Conservation (phyloP, 2,888 invertebrate species). For the Hymenopus coronatus region DNA sequence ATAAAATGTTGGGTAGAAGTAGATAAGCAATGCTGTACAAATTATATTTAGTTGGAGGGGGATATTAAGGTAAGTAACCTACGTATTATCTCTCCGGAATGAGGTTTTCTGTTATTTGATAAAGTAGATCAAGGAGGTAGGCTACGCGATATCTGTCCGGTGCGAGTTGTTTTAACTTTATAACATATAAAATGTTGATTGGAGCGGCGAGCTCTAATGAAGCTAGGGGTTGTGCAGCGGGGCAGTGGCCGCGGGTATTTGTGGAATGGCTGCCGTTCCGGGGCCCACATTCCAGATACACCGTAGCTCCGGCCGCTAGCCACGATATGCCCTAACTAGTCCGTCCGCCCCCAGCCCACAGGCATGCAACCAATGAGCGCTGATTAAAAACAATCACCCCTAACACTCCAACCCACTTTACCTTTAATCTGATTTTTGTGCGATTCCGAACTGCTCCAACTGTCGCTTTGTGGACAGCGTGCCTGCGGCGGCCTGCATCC, state of each 20-base stretch:
- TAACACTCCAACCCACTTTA: slow-evolving; percentile 2
- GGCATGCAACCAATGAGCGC: slow-evolving; percentile 28
- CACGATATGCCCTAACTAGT: slow-evolving; percentile 20
- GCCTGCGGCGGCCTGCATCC: background rate
- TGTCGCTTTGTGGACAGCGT: background rate
- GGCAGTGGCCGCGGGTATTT: slow-evolving; percentile 25
- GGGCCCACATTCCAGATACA: slow-evolving; percentile 15
- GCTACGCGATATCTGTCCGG: background rate
- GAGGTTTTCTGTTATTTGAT: background rate
- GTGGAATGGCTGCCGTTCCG: slow-evolving; percentile 25
- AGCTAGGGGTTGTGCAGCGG: slow-evolving; percentile 17
- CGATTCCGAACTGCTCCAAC: background rate
- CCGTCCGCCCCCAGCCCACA: slow-evolving; percentile 15
- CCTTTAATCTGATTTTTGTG: background rate
- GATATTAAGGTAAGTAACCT: background rate
- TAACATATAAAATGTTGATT: slow-evolving; percentile 18
- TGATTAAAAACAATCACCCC: slow-evolving; percentile 31
- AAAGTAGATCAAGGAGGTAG: background rate
- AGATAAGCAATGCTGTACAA: no score
- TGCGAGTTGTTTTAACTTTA: slow-evolving; percentile 9
- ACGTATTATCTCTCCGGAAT: background rate
- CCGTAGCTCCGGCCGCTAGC: slow-evolving; percentile 19
- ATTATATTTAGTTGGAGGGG: background rate
- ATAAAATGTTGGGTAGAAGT: no score
- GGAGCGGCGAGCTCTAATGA: slow-evolving; percentile 26